Evolutionary conservation across 2,797 vertebrate species (phyloP).

Genomic region (Bufotes viridis): DNA sequence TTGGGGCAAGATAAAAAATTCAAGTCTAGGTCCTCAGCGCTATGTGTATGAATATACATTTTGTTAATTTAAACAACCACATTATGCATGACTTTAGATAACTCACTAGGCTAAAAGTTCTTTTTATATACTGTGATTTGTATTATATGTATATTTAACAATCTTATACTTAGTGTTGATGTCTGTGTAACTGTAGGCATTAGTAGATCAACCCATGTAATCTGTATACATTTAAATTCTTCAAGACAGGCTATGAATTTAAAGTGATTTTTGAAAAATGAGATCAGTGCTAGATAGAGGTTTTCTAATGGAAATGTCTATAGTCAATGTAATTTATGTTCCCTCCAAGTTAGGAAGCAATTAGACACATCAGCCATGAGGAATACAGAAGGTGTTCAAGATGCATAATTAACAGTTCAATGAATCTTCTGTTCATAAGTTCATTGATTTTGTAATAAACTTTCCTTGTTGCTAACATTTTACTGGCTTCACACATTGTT

Average conservation of each 20-base stretch:
- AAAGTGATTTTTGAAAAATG: conserved; percentile 67
- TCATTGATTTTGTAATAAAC: conserved; percentile 55
- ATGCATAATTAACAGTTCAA: conserved; percentile 49
- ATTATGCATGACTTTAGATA: neutral
- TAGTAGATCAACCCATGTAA: neutral
- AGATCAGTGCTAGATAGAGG: conserved; percentile 47
- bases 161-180: neutral
- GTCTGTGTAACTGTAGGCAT: neutral
- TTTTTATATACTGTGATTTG: too few species aligned
- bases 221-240: neutral
- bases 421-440: conserved; percentile 50
- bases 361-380: conserved; percentile 55
- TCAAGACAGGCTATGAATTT: conserved; percentile 49
- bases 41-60: neutral
- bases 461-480: conserved; percentile 42
- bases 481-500: conserved; percentile 44
- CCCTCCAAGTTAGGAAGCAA: conserved; percentile 64
- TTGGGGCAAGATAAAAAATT: too few species aligned
- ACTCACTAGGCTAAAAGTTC: too few species aligned
- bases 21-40: too few species aligned
- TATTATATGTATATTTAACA: too few species aligned
- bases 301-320: conserved; percentile 67
- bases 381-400: conserved; percentile 53
- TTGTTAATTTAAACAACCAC: neutral
- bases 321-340: conserved; percentile 67